These are phyloP conservation scores for Periophthalmus modestus DNA, from an alignment of 2,113 vertebrate species.

Conservation along the genomic window DNA sequence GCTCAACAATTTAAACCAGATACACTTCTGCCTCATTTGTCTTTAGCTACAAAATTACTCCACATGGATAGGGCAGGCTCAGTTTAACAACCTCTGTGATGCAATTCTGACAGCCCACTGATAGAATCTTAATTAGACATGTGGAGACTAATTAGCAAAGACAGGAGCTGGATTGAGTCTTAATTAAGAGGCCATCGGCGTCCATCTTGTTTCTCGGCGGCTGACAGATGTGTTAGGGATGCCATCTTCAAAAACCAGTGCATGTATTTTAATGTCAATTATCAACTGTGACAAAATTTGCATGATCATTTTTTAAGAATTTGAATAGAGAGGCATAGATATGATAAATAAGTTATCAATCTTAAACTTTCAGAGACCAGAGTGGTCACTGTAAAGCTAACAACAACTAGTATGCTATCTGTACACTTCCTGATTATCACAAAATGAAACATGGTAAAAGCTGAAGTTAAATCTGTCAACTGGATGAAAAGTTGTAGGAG, in stretches of 20 bases:
- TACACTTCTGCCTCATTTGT: slow-evolving; percentile 21
- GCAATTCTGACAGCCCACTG: slow-evolving; percentile 30
- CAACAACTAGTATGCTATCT: no score
- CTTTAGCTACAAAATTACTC: not conserved
- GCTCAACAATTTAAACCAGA: not conserved
- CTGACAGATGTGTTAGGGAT: slow-evolving; percentile 5
- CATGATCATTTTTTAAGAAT: not conserved
- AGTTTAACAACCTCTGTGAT: slow-evolving; percentile 29
- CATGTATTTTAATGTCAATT: not conserved
- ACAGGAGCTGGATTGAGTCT: slow-evolving; percentile 52
- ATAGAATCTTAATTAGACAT: slow-evolving; percentile 65
- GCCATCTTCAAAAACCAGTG: not conserved
- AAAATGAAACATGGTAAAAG: no score
- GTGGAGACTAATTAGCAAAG: slow-evolving; percentile 61
- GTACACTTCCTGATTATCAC: no score
- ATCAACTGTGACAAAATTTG: not conserved
- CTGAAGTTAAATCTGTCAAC: no score
- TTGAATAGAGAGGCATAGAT: no score
- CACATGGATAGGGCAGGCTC: slow-evolving; percentile 3
- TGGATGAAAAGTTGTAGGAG: no score
- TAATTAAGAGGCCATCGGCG: slow-evolving; percentile 59
- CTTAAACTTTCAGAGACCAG: no score
- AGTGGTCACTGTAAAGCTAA: no score
- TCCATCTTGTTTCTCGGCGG: slow-evolving; percentile 27
- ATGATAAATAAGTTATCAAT: no score